Conservation (phyloP, 2,888 invertebrate genomes). For the Brassicogethes aeneus region DNA sequence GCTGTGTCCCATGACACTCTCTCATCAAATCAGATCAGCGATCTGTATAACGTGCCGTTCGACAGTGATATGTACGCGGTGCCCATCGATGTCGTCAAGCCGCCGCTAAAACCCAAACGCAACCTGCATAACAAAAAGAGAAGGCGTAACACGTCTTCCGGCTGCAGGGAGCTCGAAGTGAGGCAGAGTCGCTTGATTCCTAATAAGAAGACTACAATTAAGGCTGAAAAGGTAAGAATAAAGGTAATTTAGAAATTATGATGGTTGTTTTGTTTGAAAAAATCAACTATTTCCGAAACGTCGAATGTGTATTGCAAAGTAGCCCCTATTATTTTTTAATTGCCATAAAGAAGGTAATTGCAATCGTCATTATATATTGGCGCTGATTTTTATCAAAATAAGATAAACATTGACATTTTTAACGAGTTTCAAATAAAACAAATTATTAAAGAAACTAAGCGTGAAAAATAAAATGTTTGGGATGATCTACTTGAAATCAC, state of each 20-base stretch:
- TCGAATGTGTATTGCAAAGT: too few relatives aligned
- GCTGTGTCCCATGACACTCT: constrained; percentile 82
- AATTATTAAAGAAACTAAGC: too few relatives aligned
- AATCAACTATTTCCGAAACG: too few relatives aligned
- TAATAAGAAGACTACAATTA: constrained; percentile 18
- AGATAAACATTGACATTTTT: too few relatives aligned
- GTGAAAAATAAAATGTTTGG: too few relatives aligned
- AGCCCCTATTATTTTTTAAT: too few relatives aligned
- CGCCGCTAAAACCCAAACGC: constrained; percentile 41
- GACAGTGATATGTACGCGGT: constrained; percentile 84
- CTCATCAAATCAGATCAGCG: constrained; percentile 66
- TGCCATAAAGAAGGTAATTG: too few relatives aligned
- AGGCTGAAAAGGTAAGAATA: constrained; percentile 19
- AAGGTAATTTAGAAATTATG: not conserved
- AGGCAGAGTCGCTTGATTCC: constrained; percentile 18
- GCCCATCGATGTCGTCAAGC: constrained; percentile 68
- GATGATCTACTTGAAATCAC: too few relatives aligned
- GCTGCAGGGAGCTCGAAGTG: constrained; percentile 37
- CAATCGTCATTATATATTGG: too few relatives aligned
- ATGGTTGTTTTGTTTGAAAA: not conserved
- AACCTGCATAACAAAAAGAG: constrained; percentile 35
- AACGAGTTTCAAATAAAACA: too few relatives aligned
- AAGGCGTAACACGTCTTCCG: constrained; percentile 38
- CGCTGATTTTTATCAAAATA: too few relatives aligned
- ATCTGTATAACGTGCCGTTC: constrained; percentile 82